Conservation (phyloP, 2,113 vertebrate genomes). For the Gila orcuttii region DNA sequence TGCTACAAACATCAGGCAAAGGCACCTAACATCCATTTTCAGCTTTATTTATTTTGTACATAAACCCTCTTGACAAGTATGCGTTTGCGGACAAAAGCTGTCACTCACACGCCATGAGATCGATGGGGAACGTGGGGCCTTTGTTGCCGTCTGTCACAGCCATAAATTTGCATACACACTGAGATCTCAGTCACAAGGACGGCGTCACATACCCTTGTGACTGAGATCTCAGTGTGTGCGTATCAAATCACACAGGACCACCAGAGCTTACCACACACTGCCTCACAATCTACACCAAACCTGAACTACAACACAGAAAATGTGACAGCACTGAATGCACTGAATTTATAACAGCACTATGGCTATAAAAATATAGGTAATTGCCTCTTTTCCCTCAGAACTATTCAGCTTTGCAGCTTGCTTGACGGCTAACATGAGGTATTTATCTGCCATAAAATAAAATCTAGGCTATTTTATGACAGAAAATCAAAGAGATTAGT, state of each 20-base stretch:
- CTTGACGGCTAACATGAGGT: not conserved
- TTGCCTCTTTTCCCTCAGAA: not conserved
- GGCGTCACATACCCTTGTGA: not conserved
- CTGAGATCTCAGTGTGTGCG: too few species aligned
- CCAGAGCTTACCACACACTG: not conserved
- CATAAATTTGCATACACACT: not conserved
- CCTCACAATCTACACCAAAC: not conserved
- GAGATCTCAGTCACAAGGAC: not conserved
- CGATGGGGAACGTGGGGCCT: not conserved
- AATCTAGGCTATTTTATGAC: not conserved
- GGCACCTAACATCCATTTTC: not conserved
- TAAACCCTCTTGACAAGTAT: not conserved
- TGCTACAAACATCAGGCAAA: not conserved
- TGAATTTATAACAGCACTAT: not conserved
- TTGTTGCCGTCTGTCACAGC: constrained; percentile 3
- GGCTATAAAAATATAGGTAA: not conserved
- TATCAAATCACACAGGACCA: not conserved
- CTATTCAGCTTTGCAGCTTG: not conserved
- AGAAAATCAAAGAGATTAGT: not conserved
- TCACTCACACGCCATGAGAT: not conserved
- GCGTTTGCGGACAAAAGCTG: not conserved
- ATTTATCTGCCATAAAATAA: constrained; percentile 8
- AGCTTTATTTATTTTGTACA: not conserved
- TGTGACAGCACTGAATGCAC: not conserved
- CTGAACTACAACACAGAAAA: not conserved